Evolutionary conservation across 2,888 invertebrate genomes (phyloP).

Genomic region (Meliscaeva auricollis): DNA sequence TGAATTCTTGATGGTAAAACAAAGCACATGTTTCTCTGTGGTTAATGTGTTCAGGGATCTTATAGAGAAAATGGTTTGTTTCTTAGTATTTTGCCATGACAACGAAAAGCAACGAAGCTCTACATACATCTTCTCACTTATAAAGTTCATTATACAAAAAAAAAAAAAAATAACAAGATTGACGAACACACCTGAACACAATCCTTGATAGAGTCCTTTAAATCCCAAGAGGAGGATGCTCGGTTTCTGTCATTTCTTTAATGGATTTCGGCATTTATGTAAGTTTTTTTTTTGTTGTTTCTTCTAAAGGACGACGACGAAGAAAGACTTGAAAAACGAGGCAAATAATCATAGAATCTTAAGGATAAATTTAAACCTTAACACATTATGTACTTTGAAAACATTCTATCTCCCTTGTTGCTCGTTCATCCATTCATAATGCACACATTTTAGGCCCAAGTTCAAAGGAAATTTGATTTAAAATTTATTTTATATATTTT

Average conservation of each 20-base stretch:
- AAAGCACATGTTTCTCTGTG: conserved; percentile 39
- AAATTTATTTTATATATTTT: neutral
- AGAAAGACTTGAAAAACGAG: neutral
- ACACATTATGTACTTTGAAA: neutral
- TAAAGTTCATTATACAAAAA: conserved; percentile 4
- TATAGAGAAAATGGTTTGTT: conserved; percentile 1
- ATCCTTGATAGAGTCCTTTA: conserved; percentile 3
- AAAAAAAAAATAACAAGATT: neutral
- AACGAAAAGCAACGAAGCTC: neutral
- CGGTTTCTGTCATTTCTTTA: conserved; percentile 20
- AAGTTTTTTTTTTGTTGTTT: too few species aligned
- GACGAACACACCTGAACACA: conserved; percentile 20
- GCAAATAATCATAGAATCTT: neutral
- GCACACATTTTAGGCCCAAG: neutral
- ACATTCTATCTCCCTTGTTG: neutral
- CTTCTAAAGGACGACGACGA: neutral
- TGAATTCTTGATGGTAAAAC: conserved; percentile 36
- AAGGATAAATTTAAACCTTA: neutral
- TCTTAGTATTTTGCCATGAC: neutral
- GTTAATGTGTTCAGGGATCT: conserved; percentile 32
- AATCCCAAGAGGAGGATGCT: conserved; percentile 23
- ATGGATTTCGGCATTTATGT: conserved; percentile 27
- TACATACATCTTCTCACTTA: neutral
- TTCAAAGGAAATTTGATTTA: conserved; percentile 27
- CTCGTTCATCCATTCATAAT: conserved; percentile 15